These are phyloP conservation scores for Isurus oxyrinchus DNA, from an alignment of 2,113 vertebrate genomes.

Conservation along the genomic window DNA sequence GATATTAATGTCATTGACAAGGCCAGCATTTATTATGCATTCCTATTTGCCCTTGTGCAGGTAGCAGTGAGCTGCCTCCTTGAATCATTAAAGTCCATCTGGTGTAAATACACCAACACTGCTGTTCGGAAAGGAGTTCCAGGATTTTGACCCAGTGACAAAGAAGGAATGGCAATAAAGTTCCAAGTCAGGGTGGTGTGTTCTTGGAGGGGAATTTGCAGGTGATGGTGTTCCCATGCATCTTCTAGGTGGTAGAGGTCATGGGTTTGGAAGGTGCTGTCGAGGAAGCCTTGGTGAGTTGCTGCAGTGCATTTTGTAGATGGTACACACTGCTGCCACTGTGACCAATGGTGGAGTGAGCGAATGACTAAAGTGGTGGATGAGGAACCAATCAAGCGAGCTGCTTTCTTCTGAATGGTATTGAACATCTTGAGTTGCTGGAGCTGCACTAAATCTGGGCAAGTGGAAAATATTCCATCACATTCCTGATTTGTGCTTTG, in stretches of 20 bases:
- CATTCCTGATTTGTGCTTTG: background rate
- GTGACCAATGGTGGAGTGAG: background rate
- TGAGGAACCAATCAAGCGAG: too few species aligned
- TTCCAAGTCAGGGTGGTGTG: background rate
- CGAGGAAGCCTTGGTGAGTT: background rate
- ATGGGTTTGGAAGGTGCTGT: background rate
- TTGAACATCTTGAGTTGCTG: too few species aligned
- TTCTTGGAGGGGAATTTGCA: background rate
- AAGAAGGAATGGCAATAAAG: too few species aligned
- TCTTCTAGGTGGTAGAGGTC: background rate
- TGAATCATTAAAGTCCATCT: too few species aligned
- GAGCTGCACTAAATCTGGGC: background rate
- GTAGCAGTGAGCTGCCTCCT: too few species aligned
- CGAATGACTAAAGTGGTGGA: background rate
- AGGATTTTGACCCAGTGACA: too few species aligned
- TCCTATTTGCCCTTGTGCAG: too few species aligned
- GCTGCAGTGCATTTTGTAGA: background rate
- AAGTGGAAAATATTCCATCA: background rate
- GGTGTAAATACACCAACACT: too few species aligned
- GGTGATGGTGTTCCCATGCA: background rate
- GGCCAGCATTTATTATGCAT: too few species aligned
- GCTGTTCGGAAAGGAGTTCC: too few species aligned
- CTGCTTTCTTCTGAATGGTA: background rate
- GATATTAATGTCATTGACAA: too few species aligned
- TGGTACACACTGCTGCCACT: background rate